These are phyloP conservation scores for Cactoblastis cactorum DNA, from an alignment of 2,888 invertebrate species.

Conservation along the genomic window DNA sequence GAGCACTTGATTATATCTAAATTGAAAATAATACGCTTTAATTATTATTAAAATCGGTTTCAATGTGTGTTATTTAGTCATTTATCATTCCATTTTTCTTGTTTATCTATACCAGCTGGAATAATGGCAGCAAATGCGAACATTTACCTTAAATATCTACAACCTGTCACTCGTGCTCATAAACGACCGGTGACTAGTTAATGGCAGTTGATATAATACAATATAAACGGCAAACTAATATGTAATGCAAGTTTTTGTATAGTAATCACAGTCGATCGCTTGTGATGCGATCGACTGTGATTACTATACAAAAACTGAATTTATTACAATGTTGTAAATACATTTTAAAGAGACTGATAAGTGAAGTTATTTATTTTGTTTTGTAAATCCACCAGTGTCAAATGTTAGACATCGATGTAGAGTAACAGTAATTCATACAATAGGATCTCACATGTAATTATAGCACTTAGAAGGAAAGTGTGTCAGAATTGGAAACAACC, in stretches of 20 bases:
- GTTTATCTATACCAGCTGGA: slow-evolving; percentile 20
- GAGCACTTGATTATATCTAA: slow-evolving; percentile 27
- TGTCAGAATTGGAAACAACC: slow-evolving; percentile 7
- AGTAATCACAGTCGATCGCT: not conserved
- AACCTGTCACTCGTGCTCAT: not conserved
- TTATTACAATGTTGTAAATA: slow-evolving; percentile 71
- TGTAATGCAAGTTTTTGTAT: slow-evolving; percentile 13
- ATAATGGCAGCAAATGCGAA: not conserved
- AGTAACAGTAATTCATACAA: slow-evolving; percentile 47
- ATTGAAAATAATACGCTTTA: slow-evolving; percentile 49
- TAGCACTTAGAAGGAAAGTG: slow-evolving; percentile 32
- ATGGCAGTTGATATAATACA: slow-evolving; percentile 28
- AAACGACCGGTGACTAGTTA: too few relatives aligned
- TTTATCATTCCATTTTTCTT: slow-evolving; percentile 54
- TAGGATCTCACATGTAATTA: slow-evolving; percentile 61
- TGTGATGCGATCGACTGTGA: not conserved
- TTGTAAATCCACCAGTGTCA: slow-evolving; percentile 74
- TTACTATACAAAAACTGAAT: slow-evolving; percentile 35
- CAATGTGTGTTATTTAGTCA: slow-evolving; percentile 44
- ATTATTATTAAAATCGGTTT: slow-evolving; percentile 50
- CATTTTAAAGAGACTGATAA: slow-evolving; percentile 76
- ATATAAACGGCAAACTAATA: slow-evolving; percentile 27
- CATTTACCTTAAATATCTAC: not conserved
- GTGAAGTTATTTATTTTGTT: slow-evolving; percentile 74
- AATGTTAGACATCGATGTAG: slow-evolving; percentile 62